Conservation (phyloP, 1,140 invertebrate genomes). For the Drosophila burlai region DNA sequence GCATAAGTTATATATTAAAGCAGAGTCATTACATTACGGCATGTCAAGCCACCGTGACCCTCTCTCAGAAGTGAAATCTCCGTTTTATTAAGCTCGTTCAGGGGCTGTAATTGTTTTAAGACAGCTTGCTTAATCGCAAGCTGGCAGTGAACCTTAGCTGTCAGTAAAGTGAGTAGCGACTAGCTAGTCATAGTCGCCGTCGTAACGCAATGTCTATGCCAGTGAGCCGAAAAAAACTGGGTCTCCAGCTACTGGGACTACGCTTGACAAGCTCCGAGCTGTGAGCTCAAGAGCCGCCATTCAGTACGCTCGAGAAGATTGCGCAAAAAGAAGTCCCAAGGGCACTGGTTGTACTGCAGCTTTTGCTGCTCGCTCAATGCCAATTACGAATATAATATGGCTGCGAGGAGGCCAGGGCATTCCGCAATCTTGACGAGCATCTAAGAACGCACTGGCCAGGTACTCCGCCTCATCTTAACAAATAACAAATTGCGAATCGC, state of each 20-base stretch:
- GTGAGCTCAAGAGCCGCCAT: slow-evolving; percentile 14
- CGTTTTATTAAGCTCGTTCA: slow-evolving; percentile 29
- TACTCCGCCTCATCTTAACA: slow-evolving; percentile 1
- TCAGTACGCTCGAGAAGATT: slow-evolving; percentile 21
- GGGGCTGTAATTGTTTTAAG: slow-evolving; percentile 24
- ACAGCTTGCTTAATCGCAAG: slow-evolving; percentile 32
- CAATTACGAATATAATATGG: slow-evolving; percentile 8
- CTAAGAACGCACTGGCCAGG: slow-evolving; percentile 26
- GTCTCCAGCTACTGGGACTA: slow-evolving; percentile 27
- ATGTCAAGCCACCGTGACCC: slow-evolving; percentile 36
- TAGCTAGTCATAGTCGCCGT: slow-evolving; percentile 36
- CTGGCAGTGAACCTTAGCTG: slow-evolving; percentile 53
- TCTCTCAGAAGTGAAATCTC: slow-evolving; percentile 31
- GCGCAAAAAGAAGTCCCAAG: slow-evolving; percentile 25
- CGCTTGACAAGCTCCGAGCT: slow-evolving; percentile 28
- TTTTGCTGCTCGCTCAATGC: slow-evolving; percentile 14
- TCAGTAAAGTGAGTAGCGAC: slow-evolving; percentile 8
- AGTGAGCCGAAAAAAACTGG: slow-evolving; percentile 22
- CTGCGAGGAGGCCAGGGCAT: background rate
- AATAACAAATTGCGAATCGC: slow-evolving; percentile 17
- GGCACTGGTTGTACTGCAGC: background rate
- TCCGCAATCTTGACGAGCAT: slow-evolving; percentile 14
- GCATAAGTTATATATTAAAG: background rate
- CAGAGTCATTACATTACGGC: slow-evolving; percentile 8
- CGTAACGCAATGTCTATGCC: slow-evolving; percentile 32